phyloP scores from a whole-genome alignment of 1,140 invertebrate genomes.

The Anagrus nilaparvatae region DNA sequence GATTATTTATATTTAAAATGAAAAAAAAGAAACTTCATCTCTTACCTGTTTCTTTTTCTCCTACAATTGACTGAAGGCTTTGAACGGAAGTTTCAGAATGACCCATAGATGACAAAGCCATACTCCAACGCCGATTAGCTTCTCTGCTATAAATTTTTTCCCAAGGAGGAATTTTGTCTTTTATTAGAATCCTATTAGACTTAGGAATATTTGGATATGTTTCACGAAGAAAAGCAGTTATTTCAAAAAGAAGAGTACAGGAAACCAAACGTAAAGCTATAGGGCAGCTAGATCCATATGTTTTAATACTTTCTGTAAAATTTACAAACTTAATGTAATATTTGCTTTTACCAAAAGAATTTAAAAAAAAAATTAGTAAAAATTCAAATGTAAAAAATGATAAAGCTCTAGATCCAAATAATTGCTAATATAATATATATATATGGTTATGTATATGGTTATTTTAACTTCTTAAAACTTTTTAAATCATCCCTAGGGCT shows the following conservation, averaged over 20 bases:
- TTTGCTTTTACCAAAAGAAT: too few relatives aligned
- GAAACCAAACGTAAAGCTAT: conserved; percentile 85
- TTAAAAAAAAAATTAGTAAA: too few relatives aligned
- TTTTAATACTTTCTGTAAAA: conserved; percentile 70
- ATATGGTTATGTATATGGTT: too few relatives aligned
- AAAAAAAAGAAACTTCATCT: not conserved
- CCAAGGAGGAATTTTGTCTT: conserved; percentile 66
- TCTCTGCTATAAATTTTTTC: conserved; percentile 68
- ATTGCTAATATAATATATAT: too few relatives aligned
- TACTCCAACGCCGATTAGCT: conserved; percentile 79
- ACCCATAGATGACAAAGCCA: conserved; percentile 84
- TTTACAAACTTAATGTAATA: conserved; percentile 1
- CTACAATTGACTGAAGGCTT: conserved; percentile 80
- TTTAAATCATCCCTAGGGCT: too few relatives aligned
- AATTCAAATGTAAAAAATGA: not conserved
- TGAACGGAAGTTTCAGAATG: conserved; percentile 86
- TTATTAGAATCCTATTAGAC: conserved; percentile 53
- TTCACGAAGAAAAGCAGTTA: conserved; percentile 93
- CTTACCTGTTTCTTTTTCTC: conserved; percentile 56
- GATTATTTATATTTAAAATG: conserved; percentile 14
- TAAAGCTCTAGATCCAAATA: not conserved
- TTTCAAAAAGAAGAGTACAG: conserved; percentile 88
- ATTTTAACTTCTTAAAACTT: too few relatives aligned
- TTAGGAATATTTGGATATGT: conserved; percentile 80
- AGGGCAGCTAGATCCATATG: conserved; percentile 79